A percentile compares a stretch with the other conserved stretches of the same genome.
phyloP scores from a whole-genome alignment of 2,113 vertebrate genomes.

The Megaptera novaeangliae region DNA sequence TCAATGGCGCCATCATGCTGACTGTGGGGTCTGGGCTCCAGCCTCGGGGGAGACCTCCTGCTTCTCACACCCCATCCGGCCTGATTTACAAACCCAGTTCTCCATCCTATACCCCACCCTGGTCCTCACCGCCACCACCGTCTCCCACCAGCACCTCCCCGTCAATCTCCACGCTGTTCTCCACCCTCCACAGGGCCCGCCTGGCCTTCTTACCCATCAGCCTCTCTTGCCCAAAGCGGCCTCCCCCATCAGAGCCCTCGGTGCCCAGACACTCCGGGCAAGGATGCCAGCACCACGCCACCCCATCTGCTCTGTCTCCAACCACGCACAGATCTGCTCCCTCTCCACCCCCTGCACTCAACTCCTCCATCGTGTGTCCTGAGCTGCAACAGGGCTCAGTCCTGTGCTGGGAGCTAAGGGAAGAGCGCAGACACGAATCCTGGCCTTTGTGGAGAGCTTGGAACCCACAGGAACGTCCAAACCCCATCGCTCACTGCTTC shows the following conservation, averaged over 20 bases:
- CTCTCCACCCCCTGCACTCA: accelerated
- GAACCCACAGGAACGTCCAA: no score
- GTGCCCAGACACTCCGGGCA: neutral
- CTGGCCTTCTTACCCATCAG: accelerated
- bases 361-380: neutral
- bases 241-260: accelerated
- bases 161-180: neutral
- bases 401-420: neutral
- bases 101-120: accelerated
- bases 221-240: neutral
- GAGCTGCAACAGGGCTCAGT: neutral
- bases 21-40: accelerated
- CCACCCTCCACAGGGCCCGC: accelerated
- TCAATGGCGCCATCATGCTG: accelerated
- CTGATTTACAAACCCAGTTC: neutral
- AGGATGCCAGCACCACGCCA: accelerated
- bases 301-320: neutral
- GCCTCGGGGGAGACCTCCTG: neutral
- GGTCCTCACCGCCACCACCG: accelerated
- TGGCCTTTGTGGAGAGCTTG: accelerated
- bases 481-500: neutral
- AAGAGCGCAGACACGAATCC: neutral
- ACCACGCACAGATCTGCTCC: neutral
- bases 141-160: accelerated
- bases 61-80: accelerated